Percentiles rank a stretch among this genome's conserved stretches.
Conservation (phyloP, 1,140 invertebrate species). For the Atta cephalotes region DNA sequence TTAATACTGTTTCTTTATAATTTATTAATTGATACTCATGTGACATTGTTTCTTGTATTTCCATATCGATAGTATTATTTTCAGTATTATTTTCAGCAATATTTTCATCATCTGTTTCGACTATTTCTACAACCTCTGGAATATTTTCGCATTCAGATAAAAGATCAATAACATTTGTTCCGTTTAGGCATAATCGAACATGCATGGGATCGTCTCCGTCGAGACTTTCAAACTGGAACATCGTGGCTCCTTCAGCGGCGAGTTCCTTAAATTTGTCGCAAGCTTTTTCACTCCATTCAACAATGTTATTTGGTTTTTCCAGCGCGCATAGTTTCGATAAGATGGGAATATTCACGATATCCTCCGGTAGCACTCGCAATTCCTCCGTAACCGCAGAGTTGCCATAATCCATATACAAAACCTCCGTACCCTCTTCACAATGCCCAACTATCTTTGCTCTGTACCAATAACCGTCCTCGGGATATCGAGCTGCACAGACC, state of each 20-base stretch:
- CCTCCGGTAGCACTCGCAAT: constrained; percentile 81
- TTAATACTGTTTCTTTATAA: neutral
- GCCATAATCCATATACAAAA: constrained; percentile 88
- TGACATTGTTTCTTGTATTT: neutral
- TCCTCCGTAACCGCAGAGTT: constrained; percentile 82
- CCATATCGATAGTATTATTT: neutral
- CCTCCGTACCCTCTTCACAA: constrained; percentile 77
- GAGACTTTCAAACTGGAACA: constrained; percentile 80
- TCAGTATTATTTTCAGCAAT: neutral
- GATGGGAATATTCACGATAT: constrained; percentile 79
- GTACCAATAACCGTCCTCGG: constrained; percentile 89
- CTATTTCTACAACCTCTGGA: neutral
- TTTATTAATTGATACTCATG: neutral
- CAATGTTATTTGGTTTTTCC: constrained; percentile 67
- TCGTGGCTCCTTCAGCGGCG: constrained; percentile 78
- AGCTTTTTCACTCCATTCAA: constrained; percentile 78
- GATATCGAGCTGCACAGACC: constrained; percentile 89
- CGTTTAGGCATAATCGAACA: constrained; percentile 71
- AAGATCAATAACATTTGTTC: constrained; percentile 75
- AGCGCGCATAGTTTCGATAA: constrained; percentile 83
- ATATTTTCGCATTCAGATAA: constrained; percentile 65
- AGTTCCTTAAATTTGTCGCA: constrained; percentile 76
- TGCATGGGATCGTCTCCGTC: constrained; percentile 82
- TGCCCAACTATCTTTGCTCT: constrained; percentile 85
- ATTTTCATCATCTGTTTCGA: neutral